phyloP scores from a whole-genome alignment of 2,888 invertebrate species.

The Philereme transversata region DNA sequence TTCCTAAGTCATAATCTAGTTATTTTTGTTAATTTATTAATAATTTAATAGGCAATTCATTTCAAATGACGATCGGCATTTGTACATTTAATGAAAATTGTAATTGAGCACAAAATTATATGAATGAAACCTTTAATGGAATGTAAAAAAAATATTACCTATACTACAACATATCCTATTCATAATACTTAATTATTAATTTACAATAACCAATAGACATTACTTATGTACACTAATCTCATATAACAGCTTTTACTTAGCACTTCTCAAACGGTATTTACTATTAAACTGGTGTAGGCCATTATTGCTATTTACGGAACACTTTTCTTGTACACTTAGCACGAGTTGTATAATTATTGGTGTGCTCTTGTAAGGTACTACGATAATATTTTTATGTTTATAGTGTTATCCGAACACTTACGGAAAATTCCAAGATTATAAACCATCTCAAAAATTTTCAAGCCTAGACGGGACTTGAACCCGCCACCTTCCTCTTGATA shows the following conservation, averaged over 20 bases:
- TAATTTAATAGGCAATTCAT: constrained; percentile 7
- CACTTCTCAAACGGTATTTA: constrained; percentile 7
- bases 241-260: constrained; percentile 14
- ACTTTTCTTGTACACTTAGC: no score
- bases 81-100: constrained; percentile 14
- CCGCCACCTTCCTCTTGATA: no score
- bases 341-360: no score
- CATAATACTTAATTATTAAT: constrained; percentile 31
- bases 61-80: constrained; percentile 3
- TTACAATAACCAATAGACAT: constrained; percentile 29
- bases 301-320: no score
- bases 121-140: constrained; percentile 24
- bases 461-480: no score
- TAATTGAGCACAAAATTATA: constrained; percentile 27
- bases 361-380: no score
- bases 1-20: constrained; percentile 5
- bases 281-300: neutral
- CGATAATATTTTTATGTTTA: no score
- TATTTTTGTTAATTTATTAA: constrained; percentile 1
- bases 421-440: no score
- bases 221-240: constrained; percentile 33
- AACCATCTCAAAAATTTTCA: no score
- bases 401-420: no score
- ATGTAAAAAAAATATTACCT: constrained; percentile 27
- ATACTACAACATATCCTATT: constrained; percentile 28